Base-by-base conservation (phyloP, 2,888 invertebrate genomes). In the Ramazzottius varieornatus region DNA sequence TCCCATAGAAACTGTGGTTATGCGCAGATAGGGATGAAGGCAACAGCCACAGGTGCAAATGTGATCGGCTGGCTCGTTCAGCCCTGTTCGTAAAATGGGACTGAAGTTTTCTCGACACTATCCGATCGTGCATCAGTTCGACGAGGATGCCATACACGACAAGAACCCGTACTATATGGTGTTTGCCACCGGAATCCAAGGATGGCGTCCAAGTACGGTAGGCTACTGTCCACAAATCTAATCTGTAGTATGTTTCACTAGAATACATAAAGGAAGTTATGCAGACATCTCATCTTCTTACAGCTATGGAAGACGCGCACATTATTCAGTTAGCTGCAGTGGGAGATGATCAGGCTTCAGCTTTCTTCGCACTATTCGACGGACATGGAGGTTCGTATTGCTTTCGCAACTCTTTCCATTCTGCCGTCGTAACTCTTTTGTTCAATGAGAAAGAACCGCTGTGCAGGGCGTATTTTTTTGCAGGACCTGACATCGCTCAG, bases 81-180 rank as follows among this genome's bases (percentile, higher is more conserved):
- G n/a, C n/a, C n/a, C n/a, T n/a, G n/a, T n/a, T n/a, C n/a, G n/a
- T n/a, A n/a, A n/a, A n/a, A 54, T 54, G 54, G 54, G 54, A 29
- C 24, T 54, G 24, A 54, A 54, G 24, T n/a, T 54, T 16, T 54
- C 54, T 16, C 54, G 54, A 8, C 54, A 54, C 29, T 54, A 54
- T 54, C 54, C 54, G 16, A 54, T 54, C 54, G 54, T 54, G 20
- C 54, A 54, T 54, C 54, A 54, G 29, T 54, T 54, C 54, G 54
- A 54, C 29, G 54, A 54, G 29, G 54, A 54, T 29, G 4, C n/a
- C 54, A 54, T 54, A 4, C 4, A 54, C 4, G 54, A 54, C 4
- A 29, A 13, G 20, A 54, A 54, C 24, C 54, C 54, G 16, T 54
- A 54, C 29, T 54, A 54, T 29, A 54, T 54, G 20, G 54, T 54